Percentiles rank a stretch among this genome's conserved stretches.
Evolutionary conservation across 2,113 vertebrate species (phyloP).

Genomic region (Mesocricetus auratus): DNA sequence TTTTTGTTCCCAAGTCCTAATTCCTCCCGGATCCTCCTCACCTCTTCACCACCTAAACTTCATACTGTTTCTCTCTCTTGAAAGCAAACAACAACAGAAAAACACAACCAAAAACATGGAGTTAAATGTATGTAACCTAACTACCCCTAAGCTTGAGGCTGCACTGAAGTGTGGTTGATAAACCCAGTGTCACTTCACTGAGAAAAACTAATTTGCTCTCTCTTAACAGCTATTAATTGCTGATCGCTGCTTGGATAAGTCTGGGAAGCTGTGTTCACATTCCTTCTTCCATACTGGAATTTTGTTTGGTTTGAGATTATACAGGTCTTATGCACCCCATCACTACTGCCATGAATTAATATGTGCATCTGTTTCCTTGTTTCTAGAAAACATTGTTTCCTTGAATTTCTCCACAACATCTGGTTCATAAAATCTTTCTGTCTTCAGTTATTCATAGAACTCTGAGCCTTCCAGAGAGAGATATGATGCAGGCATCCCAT

Average conservation of each 20-base stretch:
- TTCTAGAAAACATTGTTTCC: neutral
- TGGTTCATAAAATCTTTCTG: too few relatives aligned
- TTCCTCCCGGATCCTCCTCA: too few relatives aligned
- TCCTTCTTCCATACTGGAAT: neutral
- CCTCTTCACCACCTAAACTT: too few relatives aligned
- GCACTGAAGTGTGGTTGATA: neutral
- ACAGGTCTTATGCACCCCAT: neutral
- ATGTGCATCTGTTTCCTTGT: neutral
- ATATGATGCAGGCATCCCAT: neutral
- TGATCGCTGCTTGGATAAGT: neutral
- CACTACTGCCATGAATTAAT: neutral
- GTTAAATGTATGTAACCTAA: neutral
- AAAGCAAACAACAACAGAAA: neutral
- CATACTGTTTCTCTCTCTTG: neutral
- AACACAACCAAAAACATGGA: neutral
- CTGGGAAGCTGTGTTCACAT: neutral
- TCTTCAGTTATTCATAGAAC: neutral
- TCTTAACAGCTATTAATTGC: neutral
- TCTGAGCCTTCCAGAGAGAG: neutral
- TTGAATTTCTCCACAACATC: too few relatives aligned
- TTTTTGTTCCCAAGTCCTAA: too few relatives aligned
- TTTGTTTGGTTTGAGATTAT: neutral
- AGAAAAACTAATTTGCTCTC: neutral
- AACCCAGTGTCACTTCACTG: too few relatives aligned
- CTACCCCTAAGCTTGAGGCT: neutral